Percentiles rank a stretch among this genome's conserved stretches.
Evolutionary conservation across 2,113 vertebrate genomes (phyloP).

Genomic region (Vicugna pacos): DNA sequence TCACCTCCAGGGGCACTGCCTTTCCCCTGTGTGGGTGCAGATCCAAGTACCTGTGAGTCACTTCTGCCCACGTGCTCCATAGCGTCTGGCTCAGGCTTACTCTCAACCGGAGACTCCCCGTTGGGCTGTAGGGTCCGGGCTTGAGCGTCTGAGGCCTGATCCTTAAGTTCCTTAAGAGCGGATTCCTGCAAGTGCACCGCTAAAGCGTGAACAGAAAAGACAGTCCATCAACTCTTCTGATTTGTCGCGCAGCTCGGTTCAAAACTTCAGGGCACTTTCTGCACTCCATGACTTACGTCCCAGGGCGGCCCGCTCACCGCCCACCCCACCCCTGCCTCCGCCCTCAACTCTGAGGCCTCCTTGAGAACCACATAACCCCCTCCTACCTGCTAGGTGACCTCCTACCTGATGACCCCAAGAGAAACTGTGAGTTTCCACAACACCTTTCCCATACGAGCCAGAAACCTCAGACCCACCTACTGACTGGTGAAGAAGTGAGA

Average conservation of each 20-base stretch:
- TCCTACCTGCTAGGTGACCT: background rate
- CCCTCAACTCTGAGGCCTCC: background rate
- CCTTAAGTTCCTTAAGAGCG: slow-evolving; percentile 81
- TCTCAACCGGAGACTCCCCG: background rate
- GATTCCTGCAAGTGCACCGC: slow-evolving; percentile 92
- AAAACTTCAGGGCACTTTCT: rapidly evolving
- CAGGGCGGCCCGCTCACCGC: rapidly evolving
- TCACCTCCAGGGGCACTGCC: background rate
- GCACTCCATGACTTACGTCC: rapidly evolving
- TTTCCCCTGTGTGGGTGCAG: slow-evolving; percentile 32
- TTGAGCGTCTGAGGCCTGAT: background rate
- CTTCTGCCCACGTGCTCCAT: slow-evolving; percentile 44
- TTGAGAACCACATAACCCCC: background rate
- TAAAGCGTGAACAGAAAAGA: slow-evolving; percentile 73
- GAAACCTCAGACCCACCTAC: background rate
- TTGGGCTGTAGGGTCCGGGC: background rate
- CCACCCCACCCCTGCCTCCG: background rate
- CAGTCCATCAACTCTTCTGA: background rate
- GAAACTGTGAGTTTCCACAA: background rate
- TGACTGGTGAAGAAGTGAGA: background rate
- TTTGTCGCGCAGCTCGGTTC: rapidly evolving
- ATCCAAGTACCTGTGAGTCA: background rate
- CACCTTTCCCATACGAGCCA: background rate
- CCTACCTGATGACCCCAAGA: background rate
- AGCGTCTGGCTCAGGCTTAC: background rate